Conservation (phyloP, 2,113 vertebrate genomes). For the Oreochromis tanganicae region DNA sequence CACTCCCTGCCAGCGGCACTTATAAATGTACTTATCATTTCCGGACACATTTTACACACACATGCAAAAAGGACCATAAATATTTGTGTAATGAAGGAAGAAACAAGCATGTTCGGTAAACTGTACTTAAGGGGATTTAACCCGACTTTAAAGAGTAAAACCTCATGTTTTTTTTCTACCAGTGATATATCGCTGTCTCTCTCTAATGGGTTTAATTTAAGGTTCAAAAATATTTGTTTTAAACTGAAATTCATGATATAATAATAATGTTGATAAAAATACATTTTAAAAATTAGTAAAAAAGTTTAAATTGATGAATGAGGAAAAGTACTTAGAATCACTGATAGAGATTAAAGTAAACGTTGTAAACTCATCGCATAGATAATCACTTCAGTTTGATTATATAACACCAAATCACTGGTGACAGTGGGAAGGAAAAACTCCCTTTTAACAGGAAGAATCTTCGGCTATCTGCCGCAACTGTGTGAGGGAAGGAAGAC, state of each 20-base stretch:
- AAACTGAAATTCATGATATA: not conserved
- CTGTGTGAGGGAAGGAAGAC: not conserved
- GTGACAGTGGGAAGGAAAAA: not conserved
- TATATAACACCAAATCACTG: not conserved
- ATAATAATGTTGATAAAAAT: not conserved
- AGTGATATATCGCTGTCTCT: not conserved
- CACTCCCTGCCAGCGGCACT: not conserved
- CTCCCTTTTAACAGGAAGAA: not conserved
- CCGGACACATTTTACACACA: not conserved
- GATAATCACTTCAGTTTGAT: not conserved
- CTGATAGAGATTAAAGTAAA: not conserved
- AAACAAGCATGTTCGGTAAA: not conserved
- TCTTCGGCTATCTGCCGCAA: not conserved
- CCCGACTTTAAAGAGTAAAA: not conserved
- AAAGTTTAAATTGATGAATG: not conserved
- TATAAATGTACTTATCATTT: not conserved
- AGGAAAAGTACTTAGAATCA: not conserved
- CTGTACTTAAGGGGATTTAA: not conserved
- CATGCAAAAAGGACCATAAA: not conserved
- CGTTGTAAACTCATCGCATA: not conserved
- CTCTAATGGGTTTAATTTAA: not conserved
- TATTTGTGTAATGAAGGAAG: not conserved
- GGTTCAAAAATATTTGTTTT: not conserved
- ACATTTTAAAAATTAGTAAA: not conserved
- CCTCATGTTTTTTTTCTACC: not conserved